These are phyloP conservation scores for Sphenopsis melanotis DNA, from an alignment of 2,797 vertebrate genomes.

Conservation along the genomic window DNA sequence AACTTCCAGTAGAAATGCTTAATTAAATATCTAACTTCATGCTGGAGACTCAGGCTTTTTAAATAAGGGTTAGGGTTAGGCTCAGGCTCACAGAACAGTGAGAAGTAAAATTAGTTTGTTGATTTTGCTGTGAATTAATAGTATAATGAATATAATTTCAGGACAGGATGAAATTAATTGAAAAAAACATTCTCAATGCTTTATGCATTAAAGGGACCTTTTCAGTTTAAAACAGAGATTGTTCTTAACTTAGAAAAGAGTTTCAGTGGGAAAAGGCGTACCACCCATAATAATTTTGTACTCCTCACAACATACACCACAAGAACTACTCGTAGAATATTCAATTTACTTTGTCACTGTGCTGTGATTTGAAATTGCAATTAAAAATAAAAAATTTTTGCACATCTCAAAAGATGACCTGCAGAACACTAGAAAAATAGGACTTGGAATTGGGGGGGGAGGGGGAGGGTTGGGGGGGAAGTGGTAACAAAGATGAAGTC, in stretches of 20 bases:
- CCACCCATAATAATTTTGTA: neutral
- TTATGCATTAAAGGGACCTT: neutral
- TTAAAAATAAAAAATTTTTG: neutral
- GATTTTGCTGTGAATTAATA: neutral
- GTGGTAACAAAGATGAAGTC: neutral
- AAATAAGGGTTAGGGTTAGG: neutral
- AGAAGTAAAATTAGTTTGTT: neutral
- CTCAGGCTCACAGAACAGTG: neutral
- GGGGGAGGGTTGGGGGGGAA: neutral
- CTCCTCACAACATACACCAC: neutral
- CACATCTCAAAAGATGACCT: neutral
- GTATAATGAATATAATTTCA: neutral
- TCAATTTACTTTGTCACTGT: neutral
- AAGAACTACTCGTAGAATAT: neutral
- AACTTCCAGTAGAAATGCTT: neutral
- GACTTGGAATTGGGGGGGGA: neutral
- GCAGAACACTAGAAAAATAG: neutral
- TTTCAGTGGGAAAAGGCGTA: neutral
- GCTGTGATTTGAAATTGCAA: neutral
- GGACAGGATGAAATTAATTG: neutral
- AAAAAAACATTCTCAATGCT: neutral
- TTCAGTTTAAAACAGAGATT: neutral
- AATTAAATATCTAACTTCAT: neutral
- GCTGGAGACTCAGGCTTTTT: neutral
- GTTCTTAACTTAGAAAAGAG: neutral